Base-by-base conservation (phyloP, 1,140 invertebrate genomes). In the Parapsyche elsis region DNA sequence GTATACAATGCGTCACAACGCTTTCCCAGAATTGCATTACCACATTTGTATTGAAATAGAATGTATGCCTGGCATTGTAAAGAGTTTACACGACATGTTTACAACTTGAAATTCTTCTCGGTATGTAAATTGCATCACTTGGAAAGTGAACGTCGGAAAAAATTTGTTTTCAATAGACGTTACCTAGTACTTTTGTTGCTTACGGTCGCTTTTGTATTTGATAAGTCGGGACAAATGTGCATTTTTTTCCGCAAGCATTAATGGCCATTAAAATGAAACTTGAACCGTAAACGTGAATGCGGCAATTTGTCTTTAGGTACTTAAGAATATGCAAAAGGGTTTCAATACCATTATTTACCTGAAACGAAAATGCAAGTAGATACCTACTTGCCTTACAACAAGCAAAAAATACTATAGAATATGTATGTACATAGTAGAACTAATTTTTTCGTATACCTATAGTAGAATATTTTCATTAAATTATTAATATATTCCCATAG, bases 241-340 rank as follows among this genome's bases (percentile, higher is more conserved):
- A 73, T 77, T 80, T 80, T 67, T 77, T 80, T 67, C 26, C 71
- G 26, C 64, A 16, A 19, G 30, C 23, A 16, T 78, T 81, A 74
- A 75, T 38, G 71, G 73, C 38, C 21, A 45, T 77, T 79, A 81
- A 83, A 83, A 79, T 81, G 78, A 83, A 81, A 83, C 80, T 83
- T 19, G 14, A 19, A 64, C 73, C 76, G 59, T 83, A 81, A 83
- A 81, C 57, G 12, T 64, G 73, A 79, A 61, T 81, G 49, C 71
- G 26, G 64, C 71, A 80, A 81, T 83, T 83, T 83, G 82, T 81
- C 82, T 77, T 81, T 80, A n/a, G n/a, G n/a, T n/a, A 79, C 71
- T 53, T 45, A 64, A 67, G 12, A 71, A 74, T 19, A 76, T 82
- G 70, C 70, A 80, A 80, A 30, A 80, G 81, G 79, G 80, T 77